A percentile compares a stretch with the other conserved stretches of the same genome.
These are phyloP conservation scores for Gorilla gorilla DNA, from an alignment of 2,113 vertebrate species.

Conservation along the genomic window DNA sequence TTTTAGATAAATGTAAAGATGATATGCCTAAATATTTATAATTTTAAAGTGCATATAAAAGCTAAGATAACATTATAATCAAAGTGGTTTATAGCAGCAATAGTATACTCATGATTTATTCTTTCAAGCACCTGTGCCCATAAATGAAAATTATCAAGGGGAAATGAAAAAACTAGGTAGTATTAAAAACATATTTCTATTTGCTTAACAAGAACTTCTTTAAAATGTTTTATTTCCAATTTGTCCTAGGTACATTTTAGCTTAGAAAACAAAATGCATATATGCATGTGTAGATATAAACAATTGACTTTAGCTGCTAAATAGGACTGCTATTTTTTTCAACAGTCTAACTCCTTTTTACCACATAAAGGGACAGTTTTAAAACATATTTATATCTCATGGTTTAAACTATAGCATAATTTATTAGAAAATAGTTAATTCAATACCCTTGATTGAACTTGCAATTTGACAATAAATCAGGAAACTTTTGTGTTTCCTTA, in stretches of 20 bases:
- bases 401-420: not conserved
- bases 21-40: slow-evolving; percentile 24
- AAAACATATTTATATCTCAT: slow-evolving; percentile 13
- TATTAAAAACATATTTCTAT: not conserved
- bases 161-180: not conserved
- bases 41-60: not conserved
- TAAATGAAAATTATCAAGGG: not conserved
- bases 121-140: not conserved
- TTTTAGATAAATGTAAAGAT: not conserved
- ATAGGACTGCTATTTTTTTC: not conserved
- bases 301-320: not conserved
- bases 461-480: slow-evolving; percentile 60
- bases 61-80: not conserved
- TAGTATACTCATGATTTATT: not conserved
- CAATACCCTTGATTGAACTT: slow-evolving; percentile 29
- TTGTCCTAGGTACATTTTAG: not conserved
- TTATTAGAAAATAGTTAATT: slow-evolving; percentile 56
- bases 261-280: not conserved
- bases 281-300: not conserved
- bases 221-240: not conserved
- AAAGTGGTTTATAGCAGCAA: not conserved
- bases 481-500: not conserved
- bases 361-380: not conserved
- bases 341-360: not conserved
- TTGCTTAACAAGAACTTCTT: not conserved